phyloP scores from a whole-genome alignment of 1,140 invertebrate species.

The Musca domestica region DNA sequence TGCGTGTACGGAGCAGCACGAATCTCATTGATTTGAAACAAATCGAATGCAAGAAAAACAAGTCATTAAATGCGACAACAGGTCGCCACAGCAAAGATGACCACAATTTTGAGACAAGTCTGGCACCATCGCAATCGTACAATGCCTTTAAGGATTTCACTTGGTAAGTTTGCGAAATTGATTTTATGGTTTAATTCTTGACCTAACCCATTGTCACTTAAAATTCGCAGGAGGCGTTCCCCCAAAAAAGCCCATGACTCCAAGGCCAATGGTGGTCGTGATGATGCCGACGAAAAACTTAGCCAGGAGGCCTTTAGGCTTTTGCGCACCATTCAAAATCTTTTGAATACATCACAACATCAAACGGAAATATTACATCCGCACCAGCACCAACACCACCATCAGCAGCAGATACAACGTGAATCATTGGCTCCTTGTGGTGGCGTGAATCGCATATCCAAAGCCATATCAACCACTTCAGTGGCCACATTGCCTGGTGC shows the following conservation, averaged over 20 bases:
- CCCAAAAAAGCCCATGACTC: slow-evolving; percentile 39
- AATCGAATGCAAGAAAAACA: background rate
- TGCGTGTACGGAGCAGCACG: slow-evolving; percentile 53
- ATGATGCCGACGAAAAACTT: slow-evolving; percentile 63
- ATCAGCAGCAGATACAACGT: slow-evolving; percentile 30
- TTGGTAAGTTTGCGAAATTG: slow-evolving; percentile 48
- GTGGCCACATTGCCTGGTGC: slow-evolving; percentile 31
- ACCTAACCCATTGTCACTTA: background rate
- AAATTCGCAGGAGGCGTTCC: slow-evolving; percentile 44
- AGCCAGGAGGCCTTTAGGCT: slow-evolving; percentile 68
- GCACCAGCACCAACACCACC: slow-evolving; percentile 42
- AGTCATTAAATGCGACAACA: slow-evolving; percentile 24
- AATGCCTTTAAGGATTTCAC: slow-evolving; percentile 56
- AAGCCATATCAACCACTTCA: slow-evolving; percentile 31
- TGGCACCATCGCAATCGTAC: slow-evolving; percentile 46
- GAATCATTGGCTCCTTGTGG: too few relatives aligned
- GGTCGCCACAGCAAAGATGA: slow-evolving; percentile 36
- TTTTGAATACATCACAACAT: slow-evolving; percentile 57
- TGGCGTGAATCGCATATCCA: slow-evolving; percentile 11
- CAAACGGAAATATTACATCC: slow-evolving; percentile 59
- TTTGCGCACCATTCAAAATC: slow-evolving; percentile 65
- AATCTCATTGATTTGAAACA: slow-evolving; percentile 38
- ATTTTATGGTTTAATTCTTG: too few relatives aligned
- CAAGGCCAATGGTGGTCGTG: slow-evolving; percentile 32
- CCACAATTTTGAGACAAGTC: slow-evolving; percentile 38